A percentile compares a stretch with the other conserved stretches of the same genome.
These are phyloP conservation scores for Phylloscopus collybita DNA, from an alignment of 2,797 vertebrate species.

Conservation along the genomic window DNA sequence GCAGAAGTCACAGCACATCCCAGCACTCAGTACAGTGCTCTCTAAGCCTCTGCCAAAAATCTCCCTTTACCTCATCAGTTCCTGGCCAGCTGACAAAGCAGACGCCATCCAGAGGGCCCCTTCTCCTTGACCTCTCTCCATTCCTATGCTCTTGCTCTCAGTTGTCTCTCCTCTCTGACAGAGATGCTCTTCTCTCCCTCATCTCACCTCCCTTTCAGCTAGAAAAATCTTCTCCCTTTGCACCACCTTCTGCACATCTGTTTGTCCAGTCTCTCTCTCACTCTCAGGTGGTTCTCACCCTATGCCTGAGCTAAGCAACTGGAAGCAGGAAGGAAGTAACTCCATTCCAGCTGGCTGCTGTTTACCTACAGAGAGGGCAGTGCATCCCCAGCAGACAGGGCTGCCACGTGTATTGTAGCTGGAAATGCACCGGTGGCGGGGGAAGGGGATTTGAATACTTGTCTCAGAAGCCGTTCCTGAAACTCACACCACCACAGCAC, in stretches of 20 bases:
- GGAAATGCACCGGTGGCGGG: background rate
- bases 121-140: slow-evolving; percentile 9
- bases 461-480: background rate
- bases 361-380: slow-evolving; percentile 8
- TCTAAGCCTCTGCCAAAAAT: slow-evolving; percentile 10
- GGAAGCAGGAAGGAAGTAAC: background rate
- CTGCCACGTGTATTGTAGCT: background rate
- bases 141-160: background rate
- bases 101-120: background rate
- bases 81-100: slow-evolving; percentile 54
- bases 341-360: background rate
- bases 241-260: background rate
- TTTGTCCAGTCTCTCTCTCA: background rate
- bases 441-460: background rate
- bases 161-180: background rate
- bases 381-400: background rate
- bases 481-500: background rate
- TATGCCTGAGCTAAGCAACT: background rate
- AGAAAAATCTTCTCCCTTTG: background rate
- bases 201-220: background rate
- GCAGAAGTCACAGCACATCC: slow-evolving; percentile 1
- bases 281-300: background rate
- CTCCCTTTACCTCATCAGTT: slow-evolving; percentile 42
- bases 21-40: background rate
- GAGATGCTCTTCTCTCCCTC: background rate